Conservation (phyloP, 1,140 invertebrate genomes). For the Leptopilina clavipes region DNA sequence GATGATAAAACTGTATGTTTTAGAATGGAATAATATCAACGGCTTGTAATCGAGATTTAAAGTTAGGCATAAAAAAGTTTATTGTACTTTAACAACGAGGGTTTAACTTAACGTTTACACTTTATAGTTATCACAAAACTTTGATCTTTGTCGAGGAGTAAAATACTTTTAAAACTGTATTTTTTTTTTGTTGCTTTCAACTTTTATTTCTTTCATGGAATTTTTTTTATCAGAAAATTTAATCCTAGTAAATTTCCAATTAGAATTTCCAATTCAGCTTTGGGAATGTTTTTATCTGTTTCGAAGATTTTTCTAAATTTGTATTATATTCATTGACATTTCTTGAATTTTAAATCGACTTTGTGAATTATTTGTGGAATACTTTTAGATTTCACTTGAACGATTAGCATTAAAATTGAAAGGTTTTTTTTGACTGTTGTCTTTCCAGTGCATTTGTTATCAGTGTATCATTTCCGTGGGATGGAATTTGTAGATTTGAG, state of each 20-base stretch:
- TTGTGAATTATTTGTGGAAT: too few relatives aligned
- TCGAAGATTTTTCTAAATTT: too few relatives aligned
- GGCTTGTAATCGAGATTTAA: background rate
- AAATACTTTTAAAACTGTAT: background rate
- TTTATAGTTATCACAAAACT: background rate
- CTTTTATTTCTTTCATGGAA: too few relatives aligned
- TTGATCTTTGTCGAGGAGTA: background rate
- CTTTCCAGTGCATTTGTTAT: conserved; percentile 15
- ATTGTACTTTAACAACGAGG: conserved; percentile 6
- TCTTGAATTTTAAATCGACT: too few relatives aligned
- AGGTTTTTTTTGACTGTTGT: background rate
- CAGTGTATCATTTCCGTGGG: background rate
- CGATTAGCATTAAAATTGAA: background rate
- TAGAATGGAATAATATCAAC: background rate
- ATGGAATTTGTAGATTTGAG: background rate
- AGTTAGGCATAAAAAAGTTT: background rate
- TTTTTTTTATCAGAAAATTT: too few relatives aligned
- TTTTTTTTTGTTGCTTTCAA: too few relatives aligned
- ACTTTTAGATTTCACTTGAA: too few relatives aligned
- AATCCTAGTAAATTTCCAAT: too few relatives aligned
- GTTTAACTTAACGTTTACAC: background rate
- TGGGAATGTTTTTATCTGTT: too few relatives aligned
- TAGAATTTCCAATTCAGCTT: too few relatives aligned
- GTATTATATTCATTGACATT: too few relatives aligned
- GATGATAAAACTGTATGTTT: background rate